phyloP scores from a whole-genome alignment of 2,113 vertebrate genomes.

The Zosterops japonicus region DNA sequence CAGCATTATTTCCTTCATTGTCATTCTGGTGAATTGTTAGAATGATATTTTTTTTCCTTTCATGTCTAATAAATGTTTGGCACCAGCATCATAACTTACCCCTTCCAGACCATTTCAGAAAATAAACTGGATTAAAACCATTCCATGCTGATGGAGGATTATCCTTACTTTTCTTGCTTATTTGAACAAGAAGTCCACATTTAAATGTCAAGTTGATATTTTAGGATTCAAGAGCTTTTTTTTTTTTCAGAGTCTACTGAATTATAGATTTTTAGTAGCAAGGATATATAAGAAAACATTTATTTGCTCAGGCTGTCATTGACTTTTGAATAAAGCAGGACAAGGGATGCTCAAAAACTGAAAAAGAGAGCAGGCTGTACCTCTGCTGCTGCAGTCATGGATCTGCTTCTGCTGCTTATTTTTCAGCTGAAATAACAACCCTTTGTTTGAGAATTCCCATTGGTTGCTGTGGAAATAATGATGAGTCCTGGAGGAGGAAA shows the following conservation, averaged over 20 bases:
- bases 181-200: background rate
- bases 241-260: background rate
- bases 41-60: background rate
- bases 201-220: background rate
- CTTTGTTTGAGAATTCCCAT: background rate
- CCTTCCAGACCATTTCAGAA: background rate
- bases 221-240: background rate
- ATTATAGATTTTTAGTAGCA: background rate
- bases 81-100: background rate
- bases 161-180: background rate
- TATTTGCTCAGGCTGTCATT: background rate
- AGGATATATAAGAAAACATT: background rate
- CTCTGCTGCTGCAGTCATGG: background rate
- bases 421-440: background rate
- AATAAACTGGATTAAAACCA: background rate
- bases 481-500: background rate
- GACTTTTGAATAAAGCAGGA: background rate
- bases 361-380: background rate
- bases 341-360: background rate
- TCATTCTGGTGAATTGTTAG: background rate
- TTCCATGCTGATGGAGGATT: accelerated
- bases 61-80: background rate
- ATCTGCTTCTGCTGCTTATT: background rate
- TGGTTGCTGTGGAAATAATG: conserved; percentile 36
- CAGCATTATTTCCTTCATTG: background rate